phyloP scores from a whole-genome alignment of 2,113 vertebrate genomes.

The Chlamydotis undulata region DNA sequence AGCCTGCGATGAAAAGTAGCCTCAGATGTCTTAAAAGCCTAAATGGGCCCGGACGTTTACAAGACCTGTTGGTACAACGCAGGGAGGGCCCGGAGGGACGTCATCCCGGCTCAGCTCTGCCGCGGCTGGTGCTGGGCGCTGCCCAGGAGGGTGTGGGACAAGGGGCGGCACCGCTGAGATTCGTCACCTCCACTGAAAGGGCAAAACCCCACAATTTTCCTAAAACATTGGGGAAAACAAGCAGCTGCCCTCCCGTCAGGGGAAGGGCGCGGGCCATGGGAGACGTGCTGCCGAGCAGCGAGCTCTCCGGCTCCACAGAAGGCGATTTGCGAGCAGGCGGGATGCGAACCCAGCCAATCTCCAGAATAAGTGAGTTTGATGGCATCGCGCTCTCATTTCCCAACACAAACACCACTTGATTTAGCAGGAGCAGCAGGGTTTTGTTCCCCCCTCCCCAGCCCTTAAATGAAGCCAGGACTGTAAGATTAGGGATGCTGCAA shows the following conservation, averaged over 20 bases:
- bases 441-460: neutral
- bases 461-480: neutral
- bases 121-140: neutral
- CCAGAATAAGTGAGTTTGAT: constrained; percentile 50
- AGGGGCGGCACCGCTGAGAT: neutral
- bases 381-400: constrained; percentile 56
- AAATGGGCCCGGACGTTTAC: constrained; percentile 78
- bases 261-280: neutral
- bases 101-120: neutral
- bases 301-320: neutral
- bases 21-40: constrained; percentile 77
- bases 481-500: constrained; percentile 41
- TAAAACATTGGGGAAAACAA: neutral
- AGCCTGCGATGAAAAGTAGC: constrained; percentile 76
- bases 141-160: rapidly evolving
- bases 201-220: neutral
- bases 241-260: neutral
- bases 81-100: constrained; percentile 6
- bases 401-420: constrained; percentile 63
- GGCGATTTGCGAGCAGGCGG: neutral
- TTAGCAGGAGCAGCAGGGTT: constrained; percentile 56
- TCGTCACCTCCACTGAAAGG: neutral
- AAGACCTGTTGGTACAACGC: constrained; percentile 54
- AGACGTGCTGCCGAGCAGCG: neutral
- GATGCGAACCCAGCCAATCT: neutral